Evolutionary conservation across 2,888 invertebrate species (phyloP).

Genomic region (Idaea straminata): DNA sequence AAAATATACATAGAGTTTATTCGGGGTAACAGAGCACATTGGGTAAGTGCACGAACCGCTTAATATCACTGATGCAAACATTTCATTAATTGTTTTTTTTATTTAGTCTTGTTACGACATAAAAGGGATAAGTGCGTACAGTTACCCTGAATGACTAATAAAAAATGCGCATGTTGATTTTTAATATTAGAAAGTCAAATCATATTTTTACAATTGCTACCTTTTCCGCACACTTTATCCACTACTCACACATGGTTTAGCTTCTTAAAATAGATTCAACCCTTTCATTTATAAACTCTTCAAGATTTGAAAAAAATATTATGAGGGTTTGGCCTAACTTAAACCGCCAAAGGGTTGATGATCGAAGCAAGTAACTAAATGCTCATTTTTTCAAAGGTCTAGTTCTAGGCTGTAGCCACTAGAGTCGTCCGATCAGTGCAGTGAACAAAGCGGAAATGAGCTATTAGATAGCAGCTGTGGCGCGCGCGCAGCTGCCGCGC

Average conservation of each 20-base stretch:
- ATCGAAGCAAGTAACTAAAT: background rate
- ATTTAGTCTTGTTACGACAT: no score
- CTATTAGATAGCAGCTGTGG: conserved; percentile 71
- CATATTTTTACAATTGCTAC: background rate
- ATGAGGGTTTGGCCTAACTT: background rate
- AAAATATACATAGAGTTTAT: conserved; percentile 45
- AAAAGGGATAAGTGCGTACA: no score
- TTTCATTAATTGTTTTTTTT: no score
- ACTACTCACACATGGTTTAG: background rate
- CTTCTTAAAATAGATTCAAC: background rate
- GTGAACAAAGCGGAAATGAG: conserved; percentile 67
- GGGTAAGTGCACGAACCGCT: background rate
- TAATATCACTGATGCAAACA: no score
- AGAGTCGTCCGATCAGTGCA: conserved; percentile 33
- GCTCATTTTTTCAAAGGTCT: background rate
- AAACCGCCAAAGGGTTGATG: background rate
- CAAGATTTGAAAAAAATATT: background rate
- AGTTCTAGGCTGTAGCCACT: background rate
- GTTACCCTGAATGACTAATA: background rate
- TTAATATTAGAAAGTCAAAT: background rate
- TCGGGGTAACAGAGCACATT: background rate
- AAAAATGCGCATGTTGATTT: background rate
- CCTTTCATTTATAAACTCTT: background rate
- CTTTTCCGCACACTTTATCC: background rate
- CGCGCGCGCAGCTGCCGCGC: conserved; percentile 66